Evolutionary conservation across 2,113 vertebrate species (phyloP).

Genomic region (Eclectus roratus): DNA sequence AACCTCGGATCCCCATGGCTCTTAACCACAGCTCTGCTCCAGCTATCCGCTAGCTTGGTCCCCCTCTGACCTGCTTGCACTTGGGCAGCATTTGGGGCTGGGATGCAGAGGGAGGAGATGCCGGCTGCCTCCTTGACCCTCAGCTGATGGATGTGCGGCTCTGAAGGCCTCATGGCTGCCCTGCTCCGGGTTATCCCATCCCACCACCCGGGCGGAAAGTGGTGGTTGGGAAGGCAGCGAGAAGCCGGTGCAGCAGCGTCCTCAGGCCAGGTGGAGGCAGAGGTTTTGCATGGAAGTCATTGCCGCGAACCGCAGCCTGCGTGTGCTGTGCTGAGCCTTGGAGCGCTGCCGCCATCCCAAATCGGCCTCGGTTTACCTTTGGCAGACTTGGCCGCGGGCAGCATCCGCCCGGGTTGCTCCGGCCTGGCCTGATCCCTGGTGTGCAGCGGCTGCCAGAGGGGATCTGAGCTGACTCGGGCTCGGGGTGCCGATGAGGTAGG

Average conservation of each 20-base stretch:
- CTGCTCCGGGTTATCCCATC: neutral
- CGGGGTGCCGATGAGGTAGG: neutral
- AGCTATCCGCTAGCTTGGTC: neutral
- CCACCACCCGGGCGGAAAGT: rapidly evolving
- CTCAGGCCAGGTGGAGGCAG: neutral
- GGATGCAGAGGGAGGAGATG: neutral
- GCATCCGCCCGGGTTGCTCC: neutral
- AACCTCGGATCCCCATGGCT: rapidly evolving
- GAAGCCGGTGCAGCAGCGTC: neutral
- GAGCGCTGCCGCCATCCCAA: neutral
- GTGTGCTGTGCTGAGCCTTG: neutral
- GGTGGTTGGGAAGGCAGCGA: rapidly evolving
- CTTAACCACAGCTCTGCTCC: neutral
- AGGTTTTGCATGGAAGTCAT: neutral
- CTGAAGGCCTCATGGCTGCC: neutral
- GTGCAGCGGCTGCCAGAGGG: neutral
- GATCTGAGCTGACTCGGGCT: neutral
- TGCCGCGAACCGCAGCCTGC: neutral
- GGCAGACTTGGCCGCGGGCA: neutral
- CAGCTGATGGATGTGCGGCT: neutral
- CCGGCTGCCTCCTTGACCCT: neutral
- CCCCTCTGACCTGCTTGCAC: too few relatives aligned
- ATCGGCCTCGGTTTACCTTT: neutral
- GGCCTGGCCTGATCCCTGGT: neutral
- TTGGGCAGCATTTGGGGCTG: neutral